Base-by-base conservation (phyloP, 2,113 vertebrate genomes). In the Peromyscus californicus region DNA sequence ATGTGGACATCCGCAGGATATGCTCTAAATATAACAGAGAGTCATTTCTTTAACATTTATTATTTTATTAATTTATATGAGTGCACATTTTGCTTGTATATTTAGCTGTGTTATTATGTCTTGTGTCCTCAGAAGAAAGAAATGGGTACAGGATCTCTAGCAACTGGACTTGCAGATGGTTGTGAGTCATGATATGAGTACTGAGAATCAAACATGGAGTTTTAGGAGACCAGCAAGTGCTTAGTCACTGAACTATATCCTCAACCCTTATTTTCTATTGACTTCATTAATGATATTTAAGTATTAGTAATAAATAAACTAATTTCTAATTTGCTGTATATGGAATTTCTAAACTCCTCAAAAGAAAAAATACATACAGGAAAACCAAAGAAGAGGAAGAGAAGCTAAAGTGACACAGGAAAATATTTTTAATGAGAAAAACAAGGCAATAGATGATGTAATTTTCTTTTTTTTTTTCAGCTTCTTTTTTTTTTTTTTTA, bases 361-460 rank as follows among this genome's bases (percentile, higher is more conserved):
- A 0, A 8, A 48, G n/a, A 83, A 63, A 15, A 2, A 12, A 1
- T 1, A 19, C 67, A 3, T 6, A 36, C 36, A 19, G 10, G 9
- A 74, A 17, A 3, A 65, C 0, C 3, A 3, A 31, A 17, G 3
- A n/a, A 16, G 33, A 33, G 31, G 67, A 69, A 74, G 19, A 72
- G 33, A 82, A 7, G 59, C 13, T 86, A 29, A 13, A 42, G 36
- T 3, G 1, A 26, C 24, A 7, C 16, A 48, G 5, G 4, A 36
- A 86, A 45, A 12, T 29, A 57, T 15, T 63, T 63, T 76, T 51
- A 79, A 19, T 33, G 7, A 79, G 93, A 26, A 93, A 29, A 83
- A 83, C 75, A 51, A 51, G 51, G 51, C 10, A 51, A 51, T 26
- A 57, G 12, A 6, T 3, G 1, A 26, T 9, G 19, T 0, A n/a